Conservation (phyloP, 2,113 vertebrate genomes). For the Aptenodytes forsteri region DNA sequence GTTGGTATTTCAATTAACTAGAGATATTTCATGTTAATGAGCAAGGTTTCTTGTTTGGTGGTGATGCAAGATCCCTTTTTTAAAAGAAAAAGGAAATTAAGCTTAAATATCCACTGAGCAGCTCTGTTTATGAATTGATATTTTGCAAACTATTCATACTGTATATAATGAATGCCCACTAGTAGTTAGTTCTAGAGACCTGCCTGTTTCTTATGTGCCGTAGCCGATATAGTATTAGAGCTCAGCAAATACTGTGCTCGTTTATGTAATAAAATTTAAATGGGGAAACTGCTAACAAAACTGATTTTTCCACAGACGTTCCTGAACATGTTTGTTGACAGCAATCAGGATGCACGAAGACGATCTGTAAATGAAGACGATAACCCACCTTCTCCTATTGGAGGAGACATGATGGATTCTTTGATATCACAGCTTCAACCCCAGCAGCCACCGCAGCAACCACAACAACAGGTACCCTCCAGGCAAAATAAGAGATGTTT, state of each 20-base stretch:
- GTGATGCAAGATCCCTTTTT: neutral
- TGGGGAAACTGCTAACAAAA: neutral
- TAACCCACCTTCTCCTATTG: slow-evolving; percentile 97
- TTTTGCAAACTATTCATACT: neutral
- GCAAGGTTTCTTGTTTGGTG: neutral
- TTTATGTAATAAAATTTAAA: neutral
- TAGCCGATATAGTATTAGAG: neutral
- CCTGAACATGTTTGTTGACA: slow-evolving; percentile 99
- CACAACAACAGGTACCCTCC: slow-evolving; percentile 78
- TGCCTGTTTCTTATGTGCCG: neutral
- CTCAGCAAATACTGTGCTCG: neutral
- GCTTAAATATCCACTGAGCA: neutral
- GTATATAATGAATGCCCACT: neutral
- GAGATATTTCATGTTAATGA: neutral
- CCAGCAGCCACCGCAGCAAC: slow-evolving; percentile 75
- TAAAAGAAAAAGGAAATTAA: neutral
- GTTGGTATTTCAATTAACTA: neutral
- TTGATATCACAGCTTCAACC: slow-evolving; percentile 89
- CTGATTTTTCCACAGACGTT: slow-evolving; percentile 83
- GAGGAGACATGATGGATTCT: slow-evolving; percentile 92
- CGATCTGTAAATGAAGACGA: slow-evolving; percentile 97
- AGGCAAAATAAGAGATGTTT: neutral
- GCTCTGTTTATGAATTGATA: neutral
- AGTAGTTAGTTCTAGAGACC: neutral
- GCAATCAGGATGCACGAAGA: slow-evolving; percentile 94